These are phyloP conservation scores for Teleopsis dalmanni DNA, from an alignment of 1,140 invertebrate genomes.

Conservation along the genomic window DNA sequence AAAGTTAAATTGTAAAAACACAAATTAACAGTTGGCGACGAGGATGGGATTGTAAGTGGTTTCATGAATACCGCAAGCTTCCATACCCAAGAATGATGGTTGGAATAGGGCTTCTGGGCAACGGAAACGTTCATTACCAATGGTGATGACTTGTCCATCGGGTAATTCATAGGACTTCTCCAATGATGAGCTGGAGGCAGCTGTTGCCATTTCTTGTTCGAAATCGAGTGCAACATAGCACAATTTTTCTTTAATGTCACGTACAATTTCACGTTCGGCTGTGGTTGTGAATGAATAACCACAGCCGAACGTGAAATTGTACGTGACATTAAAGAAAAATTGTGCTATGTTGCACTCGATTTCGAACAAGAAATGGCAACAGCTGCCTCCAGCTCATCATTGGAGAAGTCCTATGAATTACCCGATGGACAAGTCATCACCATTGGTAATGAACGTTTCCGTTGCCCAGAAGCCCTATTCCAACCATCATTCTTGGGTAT, in stretches of 20 bases:
- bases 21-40: too few relatives aligned
- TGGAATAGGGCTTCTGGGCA: slow-evolving; percentile 89
- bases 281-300: slow-evolving; percentile 77
- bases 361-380: slow-evolving; percentile 95
- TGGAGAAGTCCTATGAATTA: slow-evolving; percentile 81
- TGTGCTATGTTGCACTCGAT: slow-evolving; percentile 87
- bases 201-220: slow-evolving; percentile 92
- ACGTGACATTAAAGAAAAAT: slow-evolving; percentile 87
- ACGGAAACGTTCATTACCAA: slow-evolving; percentile 90
- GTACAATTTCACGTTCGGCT: slow-evolving; percentile 83
- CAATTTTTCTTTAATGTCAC: slow-evolving; percentile 89
- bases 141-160: slow-evolving; percentile 87
- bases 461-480: slow-evolving; percentile 87
- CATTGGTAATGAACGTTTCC: slow-evolving; percentile 89
- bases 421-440: slow-evolving; percentile 87
- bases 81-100: slow-evolving; percentile 82
- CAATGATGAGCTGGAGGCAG: slow-evolving; percentile 74
- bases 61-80: slow-evolving; percentile 73
- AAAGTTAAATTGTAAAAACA: too few relatives aligned
- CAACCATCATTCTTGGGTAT: slow-evolving; percentile 83
- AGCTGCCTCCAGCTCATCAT: slow-evolving; percentile 73
- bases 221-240: slow-evolving; percentile 91
- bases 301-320: slow-evolving; percentile 85
- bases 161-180: slow-evolving; percentile 83
- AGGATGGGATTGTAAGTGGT: slow-evolving; percentile 87